These are phyloP conservation scores for Rallus limicola DNA, from an alignment of 2,113 vertebrate species.

Conservation along the genomic window DNA sequence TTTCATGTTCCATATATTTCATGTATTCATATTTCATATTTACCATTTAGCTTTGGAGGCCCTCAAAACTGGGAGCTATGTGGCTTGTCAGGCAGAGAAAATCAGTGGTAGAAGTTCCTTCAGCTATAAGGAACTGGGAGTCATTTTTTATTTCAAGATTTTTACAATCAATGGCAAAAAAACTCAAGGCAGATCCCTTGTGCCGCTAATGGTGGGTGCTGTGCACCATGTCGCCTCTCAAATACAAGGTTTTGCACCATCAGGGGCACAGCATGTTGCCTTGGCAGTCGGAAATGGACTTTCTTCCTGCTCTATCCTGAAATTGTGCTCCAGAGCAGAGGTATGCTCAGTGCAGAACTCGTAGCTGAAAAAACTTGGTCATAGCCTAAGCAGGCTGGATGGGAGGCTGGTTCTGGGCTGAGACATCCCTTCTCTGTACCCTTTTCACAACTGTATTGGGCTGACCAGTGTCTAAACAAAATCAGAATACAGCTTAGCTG, in stretches of 20 bases:
- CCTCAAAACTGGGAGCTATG: background rate
- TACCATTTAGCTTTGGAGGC: background rate
- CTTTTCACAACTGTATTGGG: background rate
- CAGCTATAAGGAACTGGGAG: background rate
- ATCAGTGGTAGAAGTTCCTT: background rate
- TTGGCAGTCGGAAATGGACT: rapidly evolving
- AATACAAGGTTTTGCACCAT: background rate
- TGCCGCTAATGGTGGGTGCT: rapidly evolving
- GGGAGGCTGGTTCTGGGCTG: rapidly evolving
- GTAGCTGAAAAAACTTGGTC: background rate
- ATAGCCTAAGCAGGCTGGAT: background rate
- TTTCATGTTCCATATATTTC: background rate
- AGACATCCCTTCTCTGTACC: background rate
- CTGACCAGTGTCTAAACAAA: background rate
- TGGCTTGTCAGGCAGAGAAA: background rate
- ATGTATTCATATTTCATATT: background rate
- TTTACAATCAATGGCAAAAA: background rate
- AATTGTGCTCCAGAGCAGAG: rapidly evolving
- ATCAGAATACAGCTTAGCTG: background rate
- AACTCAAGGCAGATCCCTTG: background rate
- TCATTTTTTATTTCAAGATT: rapidly evolving
- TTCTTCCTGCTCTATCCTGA: background rate
- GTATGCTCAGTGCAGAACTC: background rate
- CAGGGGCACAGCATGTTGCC: background rate
- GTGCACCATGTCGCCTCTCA: rapidly evolving